These are phyloP conservation scores for Meteorus cinctellus DNA, from an alignment of 2,888 invertebrate genomes.

Conservation along the genomic window DNA sequence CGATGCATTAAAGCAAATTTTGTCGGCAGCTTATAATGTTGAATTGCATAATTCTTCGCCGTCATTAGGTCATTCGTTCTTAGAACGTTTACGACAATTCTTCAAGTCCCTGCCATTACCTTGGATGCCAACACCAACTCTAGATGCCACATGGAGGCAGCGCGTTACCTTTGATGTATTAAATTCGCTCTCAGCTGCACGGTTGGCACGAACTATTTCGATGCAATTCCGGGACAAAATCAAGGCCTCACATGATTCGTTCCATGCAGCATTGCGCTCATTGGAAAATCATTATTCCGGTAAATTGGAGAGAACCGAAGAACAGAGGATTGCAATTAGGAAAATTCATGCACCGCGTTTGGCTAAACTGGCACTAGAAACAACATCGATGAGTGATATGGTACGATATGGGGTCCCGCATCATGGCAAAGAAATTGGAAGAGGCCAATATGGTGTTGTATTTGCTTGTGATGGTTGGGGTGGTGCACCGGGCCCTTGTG, in stretches of 20 bases:
- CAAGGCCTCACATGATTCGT: conserved; percentile 84
- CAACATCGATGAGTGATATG: conserved; percentile 87
- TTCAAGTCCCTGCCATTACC: conserved; percentile 78
- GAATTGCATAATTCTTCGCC: conserved; percentile 81
- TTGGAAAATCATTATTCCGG: conserved; percentile 82
- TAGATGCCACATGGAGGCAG: conserved; percentile 80
- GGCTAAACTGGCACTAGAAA: conserved; percentile 87
- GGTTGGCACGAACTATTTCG: conserved; percentile 83
- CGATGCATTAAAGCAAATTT: conserved; percentile 84
- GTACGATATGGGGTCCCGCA: conserved; percentile 83
- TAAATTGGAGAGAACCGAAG: conserved; percentile 86
- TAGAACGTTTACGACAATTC: conserved; percentile 80
- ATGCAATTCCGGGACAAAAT: conserved; percentile 85
- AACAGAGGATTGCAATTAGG: conserved; percentile 83
- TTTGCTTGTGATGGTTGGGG: conserved; percentile 85
- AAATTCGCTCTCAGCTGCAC: conserved; percentile 81
- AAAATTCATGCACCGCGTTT: conserved; percentile 87
- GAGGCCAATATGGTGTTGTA: conserved; percentile 93
- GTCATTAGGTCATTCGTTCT: conserved; percentile 78
- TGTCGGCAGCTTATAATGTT: conserved; percentile 85
- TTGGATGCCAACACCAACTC: conserved; percentile 76
- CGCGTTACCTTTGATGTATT: conserved; percentile 82
- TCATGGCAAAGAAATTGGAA: conserved; percentile 80
- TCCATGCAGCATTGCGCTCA: conserved; percentile 82
- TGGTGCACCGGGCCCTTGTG: conserved; percentile 84